These are phyloP conservation scores for Diadumene lineata DNA, from an alignment of 92 coral and sea anemone genomes.

Conservation along the genomic window DNA sequence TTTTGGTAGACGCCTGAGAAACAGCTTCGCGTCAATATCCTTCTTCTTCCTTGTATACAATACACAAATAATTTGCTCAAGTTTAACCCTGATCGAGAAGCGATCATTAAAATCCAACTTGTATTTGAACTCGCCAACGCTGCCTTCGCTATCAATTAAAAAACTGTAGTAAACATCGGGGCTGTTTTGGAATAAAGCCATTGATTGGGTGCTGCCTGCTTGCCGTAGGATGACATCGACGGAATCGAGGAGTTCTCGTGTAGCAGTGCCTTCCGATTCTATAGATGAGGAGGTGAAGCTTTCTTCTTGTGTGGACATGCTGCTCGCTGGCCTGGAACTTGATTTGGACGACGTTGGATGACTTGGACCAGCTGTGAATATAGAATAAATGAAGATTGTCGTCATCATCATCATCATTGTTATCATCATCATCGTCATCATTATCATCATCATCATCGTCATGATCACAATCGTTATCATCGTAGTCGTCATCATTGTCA, in stretches of 20 bases:
- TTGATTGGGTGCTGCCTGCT: slow-evolving; percentile 40
- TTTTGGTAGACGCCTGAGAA: slow-evolving; percentile 53
- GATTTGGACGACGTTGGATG: slow-evolving; percentile 10
- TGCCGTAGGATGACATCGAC: slow-evolving; percentile 46
- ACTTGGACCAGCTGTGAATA: too few species aligned
- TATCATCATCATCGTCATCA: not conserved
- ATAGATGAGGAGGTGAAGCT: slow-evolving; percentile 9
- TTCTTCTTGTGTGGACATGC: slow-evolving; percentile 8
- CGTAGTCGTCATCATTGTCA: not conserved
- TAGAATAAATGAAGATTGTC: too few species aligned
- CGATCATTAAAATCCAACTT: slow-evolving; percentile 61
- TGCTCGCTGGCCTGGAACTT: slow-evolving; percentile 20
- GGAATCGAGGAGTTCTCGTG: slow-evolving; percentile 52
- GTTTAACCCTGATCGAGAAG: slow-evolving; percentile 41
- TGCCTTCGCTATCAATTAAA: slow-evolving; percentile 68
- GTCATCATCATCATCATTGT: not conserved
- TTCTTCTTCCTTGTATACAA: slow-evolving; percentile 66
- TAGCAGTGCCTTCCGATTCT: slow-evolving; percentile 26
- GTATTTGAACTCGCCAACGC: slow-evolving; percentile 63
- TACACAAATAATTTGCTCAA: slow-evolving; percentile 69
- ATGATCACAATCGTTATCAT: not conserved
- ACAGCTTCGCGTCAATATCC: slow-evolving; percentile 69
- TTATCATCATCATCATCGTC: not conserved
- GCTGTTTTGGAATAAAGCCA: slow-evolving; percentile 51
- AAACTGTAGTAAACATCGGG: slow-evolving; percentile 65